Base-by-base conservation (phyloP, 2,888 invertebrate species). In the Ischnura elegans region DNA sequence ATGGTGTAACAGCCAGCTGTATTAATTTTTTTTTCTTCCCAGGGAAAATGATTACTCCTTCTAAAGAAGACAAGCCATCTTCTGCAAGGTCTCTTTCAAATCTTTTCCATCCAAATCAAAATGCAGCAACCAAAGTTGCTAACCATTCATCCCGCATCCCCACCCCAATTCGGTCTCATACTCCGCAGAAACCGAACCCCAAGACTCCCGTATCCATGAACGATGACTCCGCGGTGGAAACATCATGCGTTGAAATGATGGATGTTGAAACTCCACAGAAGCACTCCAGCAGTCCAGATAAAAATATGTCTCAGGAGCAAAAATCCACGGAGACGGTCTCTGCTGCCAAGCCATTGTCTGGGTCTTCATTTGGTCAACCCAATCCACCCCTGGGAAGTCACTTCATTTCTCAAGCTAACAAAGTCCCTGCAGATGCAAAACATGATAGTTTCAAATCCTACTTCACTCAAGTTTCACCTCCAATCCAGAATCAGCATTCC, bases 81-180 rank as follows among this genome's bases (percentile, higher is more conserved):
- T 55, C 90, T 45, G 90, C 90, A 21, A 90, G 55, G 61, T 90
- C 90, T 42, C n/a, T 90, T 1, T 61, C 90, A 90, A 90, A 90
- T 90, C 61, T 90, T 25, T 90, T 90, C 61, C 90, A 90, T n/a
- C 76, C 36, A 76, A 76, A 76, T 76, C 76, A 76, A 76, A 76
- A 36, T 16, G 10, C 55, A 25, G 45, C 43, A 25, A 19, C 21
- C n/a, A 25, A 55, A 61, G 29, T 61, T n/a, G n/a, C 16, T 43
- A 42, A 29, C 13, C 90, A 90, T 66, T 42, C 61, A 29, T 90
- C 90, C 45, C 90, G 90, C 10, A 90, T 90, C 43, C 90, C 90
- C 10, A 90, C 90, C 43, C 90, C 90, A 43, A 21, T 90, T 8
- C 43, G 90, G 45, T 90, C 61, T 5, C 66, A 90, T 45, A 43